Base-by-base conservation (phyloP, 35 echinoderm and acorn worm genomes). In the Stichopus chloronotus region DNA sequence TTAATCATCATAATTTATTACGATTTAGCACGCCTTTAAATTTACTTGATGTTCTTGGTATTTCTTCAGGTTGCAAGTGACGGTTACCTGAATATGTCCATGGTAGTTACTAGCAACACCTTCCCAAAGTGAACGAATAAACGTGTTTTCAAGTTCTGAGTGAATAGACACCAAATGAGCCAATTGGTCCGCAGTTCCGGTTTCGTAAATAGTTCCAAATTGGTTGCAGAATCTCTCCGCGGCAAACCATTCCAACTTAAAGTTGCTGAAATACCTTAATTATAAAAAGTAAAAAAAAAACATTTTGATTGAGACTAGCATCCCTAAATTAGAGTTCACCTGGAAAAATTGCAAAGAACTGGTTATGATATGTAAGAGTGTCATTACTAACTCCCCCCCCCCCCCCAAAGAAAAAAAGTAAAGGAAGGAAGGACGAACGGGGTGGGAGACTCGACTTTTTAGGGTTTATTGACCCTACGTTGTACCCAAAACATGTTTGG, bases 101-200 rank as follows among this genome's bases (percentile, higher is more conserved):
- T 65, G 61, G 61, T 14, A 14, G 13, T 11, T 65, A 53, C 14
- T 52, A 81, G 43, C 17, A 54, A 83, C 43, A 13, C 80, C 55
- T 56, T 83, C 80, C 80, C 80, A 83, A 24, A 83, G 80, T 19
- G 80, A 54, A 19, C 80, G 80, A 56, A 83, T 17, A 19, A 83
- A 83, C 43, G 10, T 83, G 80, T 83, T 56, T 83, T 83, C 80
- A 24, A 83, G 22, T 54, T 83, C 80, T 13, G 80, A 83, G 17
- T 83, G 80, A 83, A 83, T 56, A 10, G 80, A 83, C 6, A 83
- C 52, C 43, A 83, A 16, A 43, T 83, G 80, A 54, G 80, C 80
- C 4, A 55, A 55, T 55, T 83, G 80, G 11, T 83, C 80, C 6
- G 10, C 43, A 17, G 80, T 9, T 56, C 80, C 80, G 30, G 3